phyloP scores from a whole-genome alignment of 2,797 vertebrate genomes.

The Odontamblyopus lacepedii region DNA sequence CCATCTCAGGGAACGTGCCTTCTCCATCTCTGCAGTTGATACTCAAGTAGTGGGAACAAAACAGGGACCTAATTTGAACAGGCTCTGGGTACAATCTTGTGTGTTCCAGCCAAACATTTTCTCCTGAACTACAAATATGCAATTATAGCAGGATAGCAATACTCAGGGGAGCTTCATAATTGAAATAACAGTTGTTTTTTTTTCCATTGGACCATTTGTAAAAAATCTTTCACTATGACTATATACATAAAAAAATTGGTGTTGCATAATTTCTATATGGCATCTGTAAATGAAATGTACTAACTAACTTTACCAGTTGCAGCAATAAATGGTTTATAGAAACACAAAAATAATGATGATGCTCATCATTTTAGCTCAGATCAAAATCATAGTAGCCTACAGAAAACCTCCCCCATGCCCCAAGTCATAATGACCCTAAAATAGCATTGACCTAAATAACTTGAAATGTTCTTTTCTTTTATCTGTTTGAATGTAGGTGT shows the following conservation, averaged over 20 bases:
- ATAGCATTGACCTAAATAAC: not conserved
- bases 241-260: not conserved
- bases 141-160: conserved; percentile 8
- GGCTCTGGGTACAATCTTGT: conserved; percentile 44
- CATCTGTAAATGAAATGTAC: not conserved
- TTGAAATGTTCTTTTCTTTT: not conserved
- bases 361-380: no score
- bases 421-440: conserved; percentile 2
- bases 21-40: conserved; percentile 39
- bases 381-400: not conserved
- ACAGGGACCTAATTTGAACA: conserved; percentile 55
- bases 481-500: not conserved
- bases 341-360: not conserved
- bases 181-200: not conserved
- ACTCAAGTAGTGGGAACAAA: conserved; percentile 39
- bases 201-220: not conserved
- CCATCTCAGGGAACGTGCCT: conserved; percentile 35
- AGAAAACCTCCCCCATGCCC: conserved; percentile 17
- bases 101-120: conserved; percentile 37
- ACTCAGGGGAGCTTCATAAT: not conserved
- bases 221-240: not conserved
- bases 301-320: not conserved
- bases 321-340: not conserved
- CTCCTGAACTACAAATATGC: conserved; percentile 27
- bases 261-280: not conserved